These are phyloP conservation scores for Leucophenga maculata DNA, from an alignment of 2,888 invertebrate species.

Conservation along the genomic window DNA sequence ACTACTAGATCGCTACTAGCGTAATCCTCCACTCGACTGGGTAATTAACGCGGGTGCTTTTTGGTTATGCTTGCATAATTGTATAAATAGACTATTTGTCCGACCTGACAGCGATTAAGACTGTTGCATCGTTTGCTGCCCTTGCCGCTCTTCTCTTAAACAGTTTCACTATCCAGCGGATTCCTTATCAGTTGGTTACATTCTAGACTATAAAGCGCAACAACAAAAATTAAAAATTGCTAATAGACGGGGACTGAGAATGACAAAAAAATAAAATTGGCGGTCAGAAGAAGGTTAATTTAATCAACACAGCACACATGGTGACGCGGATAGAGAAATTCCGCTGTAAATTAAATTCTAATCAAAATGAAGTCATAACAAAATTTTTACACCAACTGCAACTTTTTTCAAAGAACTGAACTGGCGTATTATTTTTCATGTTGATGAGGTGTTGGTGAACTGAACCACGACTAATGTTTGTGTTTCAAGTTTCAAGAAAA, in stretches of 20 bases:
- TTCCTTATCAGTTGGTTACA: constrained; percentile 22
- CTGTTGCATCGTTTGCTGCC: too few species aligned
- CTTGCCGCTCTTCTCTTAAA: too few species aligned
- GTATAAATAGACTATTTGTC: background rate
- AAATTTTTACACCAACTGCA: too few species aligned
- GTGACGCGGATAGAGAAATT: background rate
- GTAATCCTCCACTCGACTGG: background rate
- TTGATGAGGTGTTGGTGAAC: background rate
- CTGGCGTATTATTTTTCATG: too few species aligned
- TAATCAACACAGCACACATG: constrained; percentile 27
- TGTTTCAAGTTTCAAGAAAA: constrained; percentile 16
- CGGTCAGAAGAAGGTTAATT: constrained; percentile 60
- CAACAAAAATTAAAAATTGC: background rate
- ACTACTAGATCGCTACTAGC: constrained; percentile 28
- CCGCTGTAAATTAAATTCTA: constrained; percentile 35
- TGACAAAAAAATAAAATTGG: constrained; percentile 28
- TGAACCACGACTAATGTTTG: background rate
- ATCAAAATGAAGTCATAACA: constrained; percentile 31
- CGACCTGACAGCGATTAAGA: too few species aligned
- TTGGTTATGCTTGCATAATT: background rate
- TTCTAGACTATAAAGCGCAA: constrained; percentile 17
- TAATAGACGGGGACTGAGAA: background rate
- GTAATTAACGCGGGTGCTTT: constrained; percentile 7
- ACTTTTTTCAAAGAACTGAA: too few species aligned
- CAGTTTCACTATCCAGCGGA: too few species aligned